Evolutionary conservation across 2,113 vertebrate species (phyloP), one percentile per base, ranked within the genome.

Genomic region (Pelusios castaneus): DNA sequence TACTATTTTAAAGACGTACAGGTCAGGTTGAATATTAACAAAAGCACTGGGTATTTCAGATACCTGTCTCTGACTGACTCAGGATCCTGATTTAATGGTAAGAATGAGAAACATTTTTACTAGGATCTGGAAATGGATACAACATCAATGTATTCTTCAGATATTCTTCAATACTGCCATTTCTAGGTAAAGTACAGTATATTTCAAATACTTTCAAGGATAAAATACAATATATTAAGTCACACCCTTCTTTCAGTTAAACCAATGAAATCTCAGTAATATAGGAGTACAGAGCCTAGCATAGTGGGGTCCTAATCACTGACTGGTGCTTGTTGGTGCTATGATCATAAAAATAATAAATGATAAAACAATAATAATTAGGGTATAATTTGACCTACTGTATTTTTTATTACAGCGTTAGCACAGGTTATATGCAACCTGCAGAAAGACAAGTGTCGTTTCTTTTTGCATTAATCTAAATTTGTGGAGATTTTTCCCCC

Each of bases 161-260:
- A 52, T 56, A 91, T 80, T 29, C 45, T 91, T 91, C 90, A 90
- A 89, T 89, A 93, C 51, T 51, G 47, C 25, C 8, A 8, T 75
- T 16, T 58, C 51, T 90, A 82, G 27, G 84, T 93, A 95, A n/a
- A n/a, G 89, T 19, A 70, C 21, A 85, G 45, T 58, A 55, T 76
- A 77, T 11, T 95, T 91, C 89, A 52, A 70, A 85, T 88, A 83
- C 78, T 85, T 94, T 12, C 34, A 80, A 89, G 58, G 67, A 87
- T 78, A 81, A 60, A 1, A 1, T 84, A 43, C 85, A 75, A 76
- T 83, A 6, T 10, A 82, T 77, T 91, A 88, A 91, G 87, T 80
- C 2, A 86, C 86, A 89, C n/a, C 70, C 1, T 47, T 90, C 31
- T 34, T 10, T 73, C 12, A 76, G 52, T 88, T 79, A 49, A 83